Base-by-base conservation (phyloP, 2,797 vertebrate genomes). In the Etheostoma nigrum region DNA sequence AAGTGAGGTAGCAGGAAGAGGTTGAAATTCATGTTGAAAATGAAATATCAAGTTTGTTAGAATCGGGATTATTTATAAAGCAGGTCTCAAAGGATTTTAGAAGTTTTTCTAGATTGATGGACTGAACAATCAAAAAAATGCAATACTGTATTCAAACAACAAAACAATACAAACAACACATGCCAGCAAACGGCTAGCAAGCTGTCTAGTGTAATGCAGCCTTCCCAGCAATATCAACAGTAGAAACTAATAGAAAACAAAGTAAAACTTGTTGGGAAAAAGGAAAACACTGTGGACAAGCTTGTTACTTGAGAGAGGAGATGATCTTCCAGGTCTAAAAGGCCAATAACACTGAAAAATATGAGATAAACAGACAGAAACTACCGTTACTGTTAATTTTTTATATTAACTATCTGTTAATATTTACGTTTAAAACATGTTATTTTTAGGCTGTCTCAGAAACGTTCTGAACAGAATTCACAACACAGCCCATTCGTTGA, bases 51-150 rank as follows among this genome's bases (percentile, higher is more conserved):
- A 15, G n/a, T 60, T 9, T 25, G 52, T 19, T 48, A 0, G 1
- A 49, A 21, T 60, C 12, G 19, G 30, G 40, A 66, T 72, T 68
- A 64, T 82, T 77, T 72, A 60, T 51, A 14, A 60, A 33, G 58
- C 12, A 55, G 58, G 9, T 67, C 23, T 74, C 33, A 53, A 18
- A 76, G 42, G 59, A 54, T 51, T 83, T 69, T 36, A 47, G 44
- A 67, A 15, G 5, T 23, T 8, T 55, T 62, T 52, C 15, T 58
- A 36, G 48, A 62, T 4, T 48, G 53, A 79, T 61, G 16, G 11
- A 49, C 48, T 76, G 21, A 25, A 48, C 10, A 42, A 19, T 78
- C 15, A 59, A 52, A 76, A 57, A 16, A n/a, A 27, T 58, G 33
- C 21, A 69, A 47, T 21, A 16, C 7, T 40, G 47, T 54, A n/a